Percentiles rank a stretch among this genome's conserved stretches.
These are phyloP conservation scores for Tupaia chinensis DNA, from an alignment of 2,113 vertebrate species.

Conservation along the genomic window DNA sequence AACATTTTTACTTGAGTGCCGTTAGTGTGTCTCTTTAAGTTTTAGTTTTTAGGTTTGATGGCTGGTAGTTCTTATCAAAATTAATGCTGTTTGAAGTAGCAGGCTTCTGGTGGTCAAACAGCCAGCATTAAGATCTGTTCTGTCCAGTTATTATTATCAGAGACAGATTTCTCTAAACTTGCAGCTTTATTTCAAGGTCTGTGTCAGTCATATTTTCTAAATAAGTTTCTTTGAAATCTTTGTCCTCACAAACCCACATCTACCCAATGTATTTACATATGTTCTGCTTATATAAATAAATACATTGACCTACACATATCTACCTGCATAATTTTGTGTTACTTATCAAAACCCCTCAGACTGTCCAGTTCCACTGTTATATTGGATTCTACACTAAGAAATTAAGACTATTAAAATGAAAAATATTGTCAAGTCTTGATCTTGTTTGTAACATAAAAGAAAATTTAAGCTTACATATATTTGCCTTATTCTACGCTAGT, in stretches of 20 bases:
- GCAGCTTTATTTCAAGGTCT: slow-evolving; percentile 77
- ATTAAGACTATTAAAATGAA: neutral
- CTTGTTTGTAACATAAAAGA: neutral
- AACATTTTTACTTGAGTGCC: slow-evolving; percentile 80
- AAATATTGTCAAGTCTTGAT: slow-evolving; percentile 1
- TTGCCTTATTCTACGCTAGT: neutral
- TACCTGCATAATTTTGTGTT: neutral
- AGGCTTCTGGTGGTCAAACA: slow-evolving; percentile 83
- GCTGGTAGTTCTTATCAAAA: slow-evolving; percentile 87
- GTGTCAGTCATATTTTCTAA: slow-evolving; percentile 72
- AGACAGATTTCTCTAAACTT: slow-evolving; percentile 81
- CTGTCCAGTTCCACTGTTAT: neutral
- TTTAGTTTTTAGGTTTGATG: slow-evolving; percentile 85
- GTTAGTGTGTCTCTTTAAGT: slow-evolving; percentile 84
- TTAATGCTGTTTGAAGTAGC: slow-evolving; percentile 87
- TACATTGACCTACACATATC: neutral
- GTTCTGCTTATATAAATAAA: slow-evolving; percentile 29
- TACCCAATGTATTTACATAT: slow-evolving; percentile 30
- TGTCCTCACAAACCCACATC: slow-evolving; percentile 1
- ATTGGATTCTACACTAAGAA: slow-evolving; percentile 36
- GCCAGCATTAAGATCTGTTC: slow-evolving; percentile 82
- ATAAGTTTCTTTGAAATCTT: slow-evolving; percentile 65
- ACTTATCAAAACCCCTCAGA: slow-evolving; percentile 40
- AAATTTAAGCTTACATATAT: neutral
- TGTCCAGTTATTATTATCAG: slow-evolving; percentile 79